Evolutionary conservation across 1,140 invertebrate species (phyloP).

Genomic region (Apocrypta bakeri): DNA sequence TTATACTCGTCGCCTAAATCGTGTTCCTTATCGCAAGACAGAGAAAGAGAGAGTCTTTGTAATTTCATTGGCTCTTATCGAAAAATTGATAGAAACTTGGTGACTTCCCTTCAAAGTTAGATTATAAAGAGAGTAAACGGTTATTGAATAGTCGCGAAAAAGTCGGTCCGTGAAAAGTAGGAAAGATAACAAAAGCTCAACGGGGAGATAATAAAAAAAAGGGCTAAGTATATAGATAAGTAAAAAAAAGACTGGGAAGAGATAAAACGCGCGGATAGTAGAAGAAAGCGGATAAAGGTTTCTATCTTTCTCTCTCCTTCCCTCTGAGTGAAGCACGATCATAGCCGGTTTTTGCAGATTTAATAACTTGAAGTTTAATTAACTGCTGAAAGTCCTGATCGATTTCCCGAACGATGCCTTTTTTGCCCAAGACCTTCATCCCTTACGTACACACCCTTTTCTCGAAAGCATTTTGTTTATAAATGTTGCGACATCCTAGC

Average conservation of each 20-base stretch:
- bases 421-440: slow-evolving; percentile 46
- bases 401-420: slow-evolving; percentile 61
- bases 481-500: neutral
- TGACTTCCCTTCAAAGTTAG: neutral
- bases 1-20: neutral
- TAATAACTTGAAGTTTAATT: slow-evolving; percentile 73
- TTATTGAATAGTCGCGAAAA: slow-evolving; percentile 13
- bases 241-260: slow-evolving; percentile 37
- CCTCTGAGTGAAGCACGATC: slow-evolving; percentile 48
- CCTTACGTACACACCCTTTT: slow-evolving; percentile 11
- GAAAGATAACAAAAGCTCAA: neutral
- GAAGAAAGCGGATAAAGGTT: slow-evolving; percentile 56
- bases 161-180: neutral
- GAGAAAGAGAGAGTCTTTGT: neutral
- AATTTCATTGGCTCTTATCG: neutral
- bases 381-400: slow-evolving; percentile 69
- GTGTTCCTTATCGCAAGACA: neutral
- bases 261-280: slow-evolving; percentile 35
- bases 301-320: slow-evolving; percentile 19
- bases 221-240: slow-evolving; percentile 14
- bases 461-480: neutral
- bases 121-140: neutral
- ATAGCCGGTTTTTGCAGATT: slow-evolving; percentile 66
- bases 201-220: slow-evolving; percentile 22
- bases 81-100: slow-evolving; percentile 1